phyloP scores from a whole-genome alignment of 2,797 vertebrate species.

The Pseudocheirus occidentalis region DNA sequence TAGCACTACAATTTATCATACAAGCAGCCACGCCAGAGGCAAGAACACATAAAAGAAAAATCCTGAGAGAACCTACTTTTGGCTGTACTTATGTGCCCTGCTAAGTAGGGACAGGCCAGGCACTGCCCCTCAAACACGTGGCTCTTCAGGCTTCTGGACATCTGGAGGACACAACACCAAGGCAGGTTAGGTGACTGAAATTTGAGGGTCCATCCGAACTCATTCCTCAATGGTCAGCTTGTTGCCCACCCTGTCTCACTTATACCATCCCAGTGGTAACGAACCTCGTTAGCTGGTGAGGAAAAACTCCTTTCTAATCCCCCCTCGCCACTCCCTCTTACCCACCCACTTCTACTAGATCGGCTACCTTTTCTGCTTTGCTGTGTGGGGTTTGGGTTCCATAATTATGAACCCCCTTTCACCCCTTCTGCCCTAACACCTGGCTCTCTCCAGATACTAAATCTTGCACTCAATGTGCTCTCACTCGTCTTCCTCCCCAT shows the following conservation, averaged over 20 bases:
- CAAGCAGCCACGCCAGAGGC: not conserved
- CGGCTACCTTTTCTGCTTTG: not conserved
- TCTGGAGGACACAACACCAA: not conserved
- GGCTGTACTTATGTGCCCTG: not conserved
- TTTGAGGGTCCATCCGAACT: not conserved
- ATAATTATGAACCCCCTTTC: not conserved
- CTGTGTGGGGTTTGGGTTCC: not conserved
- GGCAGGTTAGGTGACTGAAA: not conserved
- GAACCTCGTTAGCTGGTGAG: too few species aligned
- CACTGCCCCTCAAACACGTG: not conserved
- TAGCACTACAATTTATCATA: not conserved
- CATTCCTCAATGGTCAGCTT: not conserved
- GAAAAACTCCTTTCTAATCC: too few species aligned
- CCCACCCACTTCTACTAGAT: not conserved
- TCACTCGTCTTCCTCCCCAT: too few species aligned
- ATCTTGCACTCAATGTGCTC: too few species aligned
- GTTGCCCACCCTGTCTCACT: not conserved
- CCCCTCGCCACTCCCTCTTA: not conserved
- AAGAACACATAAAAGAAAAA: not conserved
- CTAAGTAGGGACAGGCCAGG: not conserved
- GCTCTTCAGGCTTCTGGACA: not conserved
- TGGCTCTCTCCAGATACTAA: not conserved
- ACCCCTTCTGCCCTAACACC: not conserved
- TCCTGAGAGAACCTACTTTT: not conserved
- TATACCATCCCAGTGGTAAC: too few species aligned